These are phyloP conservation scores for Gasteruption jaculator DNA, from an alignment of 2,888 invertebrate genomes.

Conservation along the genomic window DNA sequence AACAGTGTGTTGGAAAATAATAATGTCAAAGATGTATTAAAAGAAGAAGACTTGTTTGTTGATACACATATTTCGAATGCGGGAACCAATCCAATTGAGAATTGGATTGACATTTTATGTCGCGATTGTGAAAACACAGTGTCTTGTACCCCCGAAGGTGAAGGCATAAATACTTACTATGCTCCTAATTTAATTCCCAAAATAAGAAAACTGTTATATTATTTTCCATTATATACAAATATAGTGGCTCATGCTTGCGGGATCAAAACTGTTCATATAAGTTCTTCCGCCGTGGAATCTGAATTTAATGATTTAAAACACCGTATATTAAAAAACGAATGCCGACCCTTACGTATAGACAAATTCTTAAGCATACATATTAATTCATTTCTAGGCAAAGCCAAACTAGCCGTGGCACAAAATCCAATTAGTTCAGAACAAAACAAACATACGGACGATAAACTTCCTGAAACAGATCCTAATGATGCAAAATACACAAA, in stretches of 20 bases:
- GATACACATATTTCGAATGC: background rate
- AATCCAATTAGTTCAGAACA: background rate
- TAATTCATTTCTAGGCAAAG: background rate
- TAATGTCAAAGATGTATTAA: background rate
- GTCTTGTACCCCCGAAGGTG: background rate
- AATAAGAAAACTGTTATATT: conserved; percentile 12
- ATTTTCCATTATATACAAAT: conserved; percentile 13
- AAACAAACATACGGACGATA: background rate
- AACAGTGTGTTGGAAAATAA: background rate
- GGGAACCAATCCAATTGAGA: background rate
- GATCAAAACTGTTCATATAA: conserved; percentile 7
- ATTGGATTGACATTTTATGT: background rate
- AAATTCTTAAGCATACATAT: conserved; percentile 13
- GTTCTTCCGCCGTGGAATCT: conserved; percentile 17
- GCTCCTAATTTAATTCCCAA: conserved; percentile 10
- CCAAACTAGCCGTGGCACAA: background rate
- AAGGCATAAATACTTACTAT: conserved; percentile 13
- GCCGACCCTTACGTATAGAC: conserved; percentile 13
- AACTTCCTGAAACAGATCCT: background rate
- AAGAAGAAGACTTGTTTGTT: background rate
- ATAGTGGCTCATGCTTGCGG: conserved; percentile 10
- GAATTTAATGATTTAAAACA: conserved; percentile 18
- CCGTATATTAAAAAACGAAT: conserved; percentile 10
- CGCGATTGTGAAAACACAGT: background rate
- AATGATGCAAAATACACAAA: conserved; percentile 1